Percentiles rank a stretch among this genome's conserved stretches.
phyloP scores from a whole-genome alignment of 2,113 vertebrate species.

The Hydrochoerus hydrochaeris region DNA sequence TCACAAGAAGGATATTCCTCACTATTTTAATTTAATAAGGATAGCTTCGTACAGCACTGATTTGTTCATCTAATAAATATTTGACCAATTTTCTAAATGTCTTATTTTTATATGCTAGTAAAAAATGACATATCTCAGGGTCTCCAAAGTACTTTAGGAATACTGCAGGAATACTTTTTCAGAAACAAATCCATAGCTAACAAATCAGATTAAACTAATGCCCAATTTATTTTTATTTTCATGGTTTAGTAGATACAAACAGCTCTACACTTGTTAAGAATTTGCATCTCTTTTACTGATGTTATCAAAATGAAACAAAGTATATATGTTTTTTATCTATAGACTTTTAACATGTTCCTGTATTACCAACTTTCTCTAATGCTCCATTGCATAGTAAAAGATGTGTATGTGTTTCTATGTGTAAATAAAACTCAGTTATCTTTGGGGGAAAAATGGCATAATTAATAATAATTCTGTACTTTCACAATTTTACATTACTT shows the following conservation, averaged over 20 bases:
- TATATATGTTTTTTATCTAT: not conserved
- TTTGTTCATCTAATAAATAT: constrained; percentile 24
- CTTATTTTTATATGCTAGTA: constrained; percentile 1
- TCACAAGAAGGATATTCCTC: not conserved
- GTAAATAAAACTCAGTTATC: not conserved
- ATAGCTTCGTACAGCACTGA: not conserved
- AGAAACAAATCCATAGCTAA: not conserved
- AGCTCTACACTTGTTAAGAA: not conserved
- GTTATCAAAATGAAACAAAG: constrained; percentile 20
- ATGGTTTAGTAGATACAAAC: not conserved
- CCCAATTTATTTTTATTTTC: constrained; percentile 10
- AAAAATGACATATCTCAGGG: not conserved
- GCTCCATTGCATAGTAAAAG: not conserved
- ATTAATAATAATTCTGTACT: not conserved
- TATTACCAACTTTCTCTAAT: not conserved
- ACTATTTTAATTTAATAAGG: not conserved
- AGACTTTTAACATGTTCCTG: not conserved
- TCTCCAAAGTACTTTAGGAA: not conserved
- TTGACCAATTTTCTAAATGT: not conserved
- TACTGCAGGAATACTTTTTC: not conserved
- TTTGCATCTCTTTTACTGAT: not conserved
- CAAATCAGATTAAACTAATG: constrained; percentile 43
- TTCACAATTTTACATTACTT: not conserved
- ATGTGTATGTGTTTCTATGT: not conserved
- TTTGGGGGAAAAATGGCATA: not conserved